Percentiles rank a stretch among this genome's conserved stretches.
phyloP scores from a whole-genome alignment of 2,113 vertebrate genomes.

The Gracilinanus agilis region DNA sequence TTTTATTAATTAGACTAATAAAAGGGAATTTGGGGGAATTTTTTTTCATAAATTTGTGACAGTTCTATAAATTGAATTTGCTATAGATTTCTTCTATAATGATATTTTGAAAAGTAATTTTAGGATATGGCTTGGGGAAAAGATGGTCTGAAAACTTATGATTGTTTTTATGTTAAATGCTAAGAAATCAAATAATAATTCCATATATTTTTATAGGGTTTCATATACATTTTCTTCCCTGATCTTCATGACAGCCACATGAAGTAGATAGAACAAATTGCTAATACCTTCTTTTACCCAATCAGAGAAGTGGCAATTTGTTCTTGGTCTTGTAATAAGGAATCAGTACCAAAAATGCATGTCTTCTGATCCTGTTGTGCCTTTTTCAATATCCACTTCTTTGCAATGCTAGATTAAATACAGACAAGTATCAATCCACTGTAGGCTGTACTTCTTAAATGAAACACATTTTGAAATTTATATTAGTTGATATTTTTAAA shows the following conservation, averaged over 20 bases:
- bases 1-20: constrained; percentile 1
- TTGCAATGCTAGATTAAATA: neutral
- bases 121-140: neutral
- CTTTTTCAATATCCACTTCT: neutral
- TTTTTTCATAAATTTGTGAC: constrained; percentile 1
- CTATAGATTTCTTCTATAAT: neutral
- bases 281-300: neutral
- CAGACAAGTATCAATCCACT: neutral
- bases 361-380: neutral
- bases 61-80: neutral
- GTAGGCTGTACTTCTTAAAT: neutral
- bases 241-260: neutral
- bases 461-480: neutral
- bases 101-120: neutral
- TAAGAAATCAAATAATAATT: neutral
- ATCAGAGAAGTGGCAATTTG: neutral
- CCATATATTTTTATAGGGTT: neutral
- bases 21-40: neutral
- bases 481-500: neutral
- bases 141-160: neutral
- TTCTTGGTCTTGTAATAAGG: neutral
- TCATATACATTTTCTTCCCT: neutral
- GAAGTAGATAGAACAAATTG: neutral
- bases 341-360: neutral
- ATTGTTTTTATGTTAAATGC: neutral